Conservation (phyloP, 2,888 invertebrate species). For the Temnothorax ravouxi region DNA sequence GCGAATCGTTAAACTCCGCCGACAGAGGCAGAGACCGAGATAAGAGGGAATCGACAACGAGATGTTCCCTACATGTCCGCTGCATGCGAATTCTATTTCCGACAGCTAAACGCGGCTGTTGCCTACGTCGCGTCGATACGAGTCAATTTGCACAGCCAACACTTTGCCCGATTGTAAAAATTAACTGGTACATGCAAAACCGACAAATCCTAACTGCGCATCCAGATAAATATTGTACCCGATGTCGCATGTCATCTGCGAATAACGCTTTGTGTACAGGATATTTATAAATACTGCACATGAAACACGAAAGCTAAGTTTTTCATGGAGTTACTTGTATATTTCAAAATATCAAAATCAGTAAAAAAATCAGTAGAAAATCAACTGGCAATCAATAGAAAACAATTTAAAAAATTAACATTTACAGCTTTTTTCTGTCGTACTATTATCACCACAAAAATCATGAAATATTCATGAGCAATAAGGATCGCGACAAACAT, state of each 20-base stretch:
- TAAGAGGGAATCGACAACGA: conserved; percentile 45
- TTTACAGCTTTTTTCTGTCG: background rate
- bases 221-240: background rate
- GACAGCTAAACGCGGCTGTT: conserved; percentile 34
- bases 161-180: conserved; percentile 39
- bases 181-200: conserved; percentile 37
- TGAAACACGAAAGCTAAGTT: background rate
- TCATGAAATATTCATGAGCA: background rate
- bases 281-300: background rate
- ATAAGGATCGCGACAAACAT: background rate
- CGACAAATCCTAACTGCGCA: conserved; percentile 5
- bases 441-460: background rate
- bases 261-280: background rate
- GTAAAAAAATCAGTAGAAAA: background rate
- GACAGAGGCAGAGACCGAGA: conserved; percentile 38
- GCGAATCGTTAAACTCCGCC: conserved; percentile 55
- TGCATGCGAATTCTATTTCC: conserved; percentile 46
- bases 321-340: background rate
- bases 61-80: background rate
- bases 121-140: conserved; percentile 13
- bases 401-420: background rate
- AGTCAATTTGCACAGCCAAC: conserved; percentile 51
- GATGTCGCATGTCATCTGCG: background rate
- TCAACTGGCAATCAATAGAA: background rate
- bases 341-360: background rate